phyloP scores from a whole-genome alignment of 2,888 invertebrate species.

The Hoplodrina ambigua region DNA sequence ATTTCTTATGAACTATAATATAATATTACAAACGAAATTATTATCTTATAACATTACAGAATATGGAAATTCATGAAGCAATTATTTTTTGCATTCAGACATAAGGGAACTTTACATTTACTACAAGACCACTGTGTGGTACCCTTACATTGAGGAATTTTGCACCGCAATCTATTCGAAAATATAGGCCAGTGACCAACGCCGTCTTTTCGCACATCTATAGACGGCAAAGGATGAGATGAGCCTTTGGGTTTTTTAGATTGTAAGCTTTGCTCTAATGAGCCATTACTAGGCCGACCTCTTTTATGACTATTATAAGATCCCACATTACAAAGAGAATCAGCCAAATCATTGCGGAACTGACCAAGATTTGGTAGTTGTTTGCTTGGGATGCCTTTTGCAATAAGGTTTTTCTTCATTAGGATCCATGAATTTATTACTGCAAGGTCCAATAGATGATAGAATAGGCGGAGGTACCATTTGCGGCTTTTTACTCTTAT shows the following conservation, averaged over 20 bases:
- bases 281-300: no score
- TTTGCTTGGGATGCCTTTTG: constrained; percentile 3
- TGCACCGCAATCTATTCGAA: background rate
- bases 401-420: background rate
- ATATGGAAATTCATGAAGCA: background rate
- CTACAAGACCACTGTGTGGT: constrained; percentile 6
- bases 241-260: background rate
- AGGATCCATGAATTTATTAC: constrained; percentile 2
- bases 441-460: background rate
- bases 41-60: no score
- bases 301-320: background rate
- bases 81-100: background rate
- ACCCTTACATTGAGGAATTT: constrained; percentile 1
- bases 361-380: constrained; percentile 7
- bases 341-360: background rate
- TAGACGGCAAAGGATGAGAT: background rate
- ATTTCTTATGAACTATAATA: no score
- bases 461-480: constrained; percentile 8
- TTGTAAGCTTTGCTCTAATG: background rate
- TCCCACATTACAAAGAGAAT: no score
- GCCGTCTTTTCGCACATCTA: no score
- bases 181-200: background rate
- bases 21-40: no score
- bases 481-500: background rate
- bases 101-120: background rate